Base-by-base conservation (phyloP, 2,797 vertebrate genomes). In the Heliangelus exortis region DNA sequence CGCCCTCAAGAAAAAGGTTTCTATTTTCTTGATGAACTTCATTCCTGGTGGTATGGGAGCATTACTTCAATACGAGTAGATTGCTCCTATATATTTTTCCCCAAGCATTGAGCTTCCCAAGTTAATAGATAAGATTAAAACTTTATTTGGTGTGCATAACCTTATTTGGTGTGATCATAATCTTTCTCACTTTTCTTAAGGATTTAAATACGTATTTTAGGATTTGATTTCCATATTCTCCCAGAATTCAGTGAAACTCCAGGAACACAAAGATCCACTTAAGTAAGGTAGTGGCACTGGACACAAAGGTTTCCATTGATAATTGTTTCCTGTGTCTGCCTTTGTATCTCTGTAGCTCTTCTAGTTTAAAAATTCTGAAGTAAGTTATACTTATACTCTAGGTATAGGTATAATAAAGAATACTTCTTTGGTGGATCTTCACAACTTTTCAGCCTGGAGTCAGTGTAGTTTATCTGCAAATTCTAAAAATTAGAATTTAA, bases 21-120 rank as follows among this genome's bases (percentile, higher is more conserved):
- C n/a, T 39, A 2, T 59, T 68, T 61, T 85, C 18, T 47, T 39
- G 15, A 5, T 61, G 22, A 76, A 61, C 39, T 36, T 8, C 23
- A 23, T 28, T 61, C 19, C 55, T 69, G 28, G 39, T 77, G 39
- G 5, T 26, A 48, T 12, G 43, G 13, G 13, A 79, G 7, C 7
- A 66, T n/a, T 86, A 10, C 31, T 57, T 50, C 22, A 33, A 36
- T 33, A 75, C 33, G 26, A 48, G 9, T 3, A 33, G 15, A 26
- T 3, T 47, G 12, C 15, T 69, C 3, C 26, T 19, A 4, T 0
- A 0, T 61, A 9, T 3, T 74, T 74, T 8, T 21, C 66, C 11
- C 39, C 10, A 82, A 12, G 4, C 17, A 21, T 1, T 59, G 34
- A 47, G 8, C 6, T 36, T 59, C 50, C 7, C 31, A 5, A 17